A percentile compares a stretch with the other conserved stretches of the same genome.
Conservation (phyloP, 2,113 vertebrate species). For the Galeopterus variegatus region DNA sequence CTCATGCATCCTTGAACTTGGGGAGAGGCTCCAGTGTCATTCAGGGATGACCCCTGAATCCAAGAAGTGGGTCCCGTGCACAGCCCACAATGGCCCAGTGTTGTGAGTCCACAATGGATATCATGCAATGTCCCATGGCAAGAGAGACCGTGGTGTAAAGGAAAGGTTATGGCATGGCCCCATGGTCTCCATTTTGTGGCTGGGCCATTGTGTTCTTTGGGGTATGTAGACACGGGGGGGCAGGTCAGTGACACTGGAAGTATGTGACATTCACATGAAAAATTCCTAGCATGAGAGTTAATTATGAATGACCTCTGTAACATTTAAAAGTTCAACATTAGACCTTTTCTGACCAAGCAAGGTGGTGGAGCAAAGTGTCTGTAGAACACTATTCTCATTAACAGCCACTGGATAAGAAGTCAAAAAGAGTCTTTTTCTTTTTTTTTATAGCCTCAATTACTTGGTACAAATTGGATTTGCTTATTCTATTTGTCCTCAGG, state of each 20-base stretch:
- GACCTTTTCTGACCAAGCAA: conserved; percentile 18
- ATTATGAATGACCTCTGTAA: conserved; percentile 56
- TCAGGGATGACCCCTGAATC: conserved; percentile 3
- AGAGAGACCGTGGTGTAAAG: background rate
- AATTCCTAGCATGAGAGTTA: conserved; percentile 64
- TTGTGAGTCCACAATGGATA: conserved; percentile 55
- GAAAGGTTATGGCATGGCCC: conserved; percentile 21
- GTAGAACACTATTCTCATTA: background rate
- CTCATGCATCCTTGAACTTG: background rate
- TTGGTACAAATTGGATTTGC: background rate
- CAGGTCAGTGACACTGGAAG: conserved; percentile 70
- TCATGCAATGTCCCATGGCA: background rate
- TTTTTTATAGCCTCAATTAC: background rate
- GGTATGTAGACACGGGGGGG: background rate
- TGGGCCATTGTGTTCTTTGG: conserved; percentile 40
- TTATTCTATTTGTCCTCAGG: background rate
- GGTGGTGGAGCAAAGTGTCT: background rate
- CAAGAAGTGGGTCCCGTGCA: background rate
- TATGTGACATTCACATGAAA: conserved; percentile 58
- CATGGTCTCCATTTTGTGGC: background rate
- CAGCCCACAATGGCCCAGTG: conserved; percentile 70
- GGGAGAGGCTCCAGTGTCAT: background rate
- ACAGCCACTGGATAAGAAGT: background rate
- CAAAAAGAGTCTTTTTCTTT: background rate
- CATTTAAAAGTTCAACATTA: conserved; percentile 60